Base-by-base conservation (phyloP, 2,888 invertebrate species). In the Stomorhina lunata region DNA sequence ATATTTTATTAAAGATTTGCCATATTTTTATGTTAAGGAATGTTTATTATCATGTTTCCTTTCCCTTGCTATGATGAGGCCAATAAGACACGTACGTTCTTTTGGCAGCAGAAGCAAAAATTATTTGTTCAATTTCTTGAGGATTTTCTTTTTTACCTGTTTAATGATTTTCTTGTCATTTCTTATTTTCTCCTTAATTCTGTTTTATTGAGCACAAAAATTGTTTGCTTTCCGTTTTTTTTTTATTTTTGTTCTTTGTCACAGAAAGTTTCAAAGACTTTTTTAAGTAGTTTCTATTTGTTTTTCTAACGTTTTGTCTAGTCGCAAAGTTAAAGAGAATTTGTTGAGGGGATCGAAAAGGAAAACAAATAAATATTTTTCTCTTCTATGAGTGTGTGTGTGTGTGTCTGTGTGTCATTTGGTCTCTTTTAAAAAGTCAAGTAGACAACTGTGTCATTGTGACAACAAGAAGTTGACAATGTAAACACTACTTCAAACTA, bases 401-500 rank as follows among this genome's bases (percentile, higher is more conserved):
- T n/a, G n/a, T n/a, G n/a, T n/a, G n/a, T n/a, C n/a, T 12, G 12
- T 10, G 22, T 27, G 32, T 20, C 32, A 48, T 20, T 61, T 7
- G 12, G 25, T 48, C 45, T 34, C 12, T 12, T 65, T 77, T 73
- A 34, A 50, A 29, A 48, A 73, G 53, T 68, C 29, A 76, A 81
- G 65, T 68, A 43, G 12, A 55, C 37, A 63, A 73, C 37, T 72
- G 43, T 68, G 73, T 75, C 76, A 66, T 72, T 77, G 34, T 66
- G 71, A 71, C 68, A n/a, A n/a, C n/a, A 65, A 63, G 17, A 57
- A 83, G 84, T 80, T 80, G 79, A 69, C 76, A 80, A 65, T 71
- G 87, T 87, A 88, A 89, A 89, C 88, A 89, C 88, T 88, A 88
- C 85, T n/a, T n/a, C n/a, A n/a, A 87, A 40, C 34, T 15, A 40